Evolutionary conservation across 1,140 invertebrate species (phyloP), one percentile per base, ranked within the genome.

Genomic region (Plodia interpunctella): DNA sequence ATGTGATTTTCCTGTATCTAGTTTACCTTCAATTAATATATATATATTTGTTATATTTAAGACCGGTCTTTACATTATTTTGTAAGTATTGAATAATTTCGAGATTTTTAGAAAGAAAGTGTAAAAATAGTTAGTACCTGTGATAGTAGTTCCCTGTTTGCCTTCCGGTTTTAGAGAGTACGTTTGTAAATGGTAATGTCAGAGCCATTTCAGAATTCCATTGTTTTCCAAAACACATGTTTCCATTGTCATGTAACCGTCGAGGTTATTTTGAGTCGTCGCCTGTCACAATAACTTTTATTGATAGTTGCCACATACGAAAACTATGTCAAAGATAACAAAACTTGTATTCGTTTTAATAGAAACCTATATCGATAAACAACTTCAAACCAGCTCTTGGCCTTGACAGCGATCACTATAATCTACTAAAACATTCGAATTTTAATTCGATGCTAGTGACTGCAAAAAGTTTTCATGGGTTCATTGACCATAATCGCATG

Each of bases 401-500:
- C 72, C 70, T 74, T 80, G 73, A 63, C 70, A 70, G 66, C 67
- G 59, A 61, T 68, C 62, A 3, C 38, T n/a, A 44, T 1, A 15
- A 15, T n/a, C 0, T n/a, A 15, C 9, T 44, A 44, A 44, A 52
- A 20, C 2, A 21, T 21, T 52, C 9, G 8, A 52, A 15, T 54
- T 54, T 6, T 25, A 54, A 54, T 54, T 25, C 25, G 13, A 54
- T n/a, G 30, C 25, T 28, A n/a, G 21, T 15, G 2, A 28, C n/a
- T 20, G 8, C 21, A 63, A 81, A 84, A 83, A 80, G 72, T 72
- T 83, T 74, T 76, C 72, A 70, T 68, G 83, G 76, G 83, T 85
- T 88, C 85, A 88, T 74, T 65, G 85, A 73, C 82, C 85, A 88
- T 88, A 85, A 83, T 85, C 78, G 79, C 80, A 73, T 81, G 76